Conservation (phyloP, 2,797 vertebrate species). For the Alauda arvensis region DNA sequence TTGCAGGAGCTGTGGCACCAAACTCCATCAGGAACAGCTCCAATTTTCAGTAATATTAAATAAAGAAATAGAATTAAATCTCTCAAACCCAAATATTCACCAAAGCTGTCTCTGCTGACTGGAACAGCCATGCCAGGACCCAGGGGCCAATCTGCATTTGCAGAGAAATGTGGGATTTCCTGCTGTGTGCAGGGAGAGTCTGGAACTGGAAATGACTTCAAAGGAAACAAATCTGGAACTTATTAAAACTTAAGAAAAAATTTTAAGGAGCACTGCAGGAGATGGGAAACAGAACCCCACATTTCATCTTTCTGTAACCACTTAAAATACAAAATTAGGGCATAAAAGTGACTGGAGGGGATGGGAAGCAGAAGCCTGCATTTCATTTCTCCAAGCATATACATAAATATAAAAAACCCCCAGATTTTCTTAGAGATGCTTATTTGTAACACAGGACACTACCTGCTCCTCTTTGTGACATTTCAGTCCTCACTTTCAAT, state of each 20-base stretch:
- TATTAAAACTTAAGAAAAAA: neutral
- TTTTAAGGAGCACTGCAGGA: neutral
- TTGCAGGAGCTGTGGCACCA: neutral
- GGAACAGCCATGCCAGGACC: neutral
- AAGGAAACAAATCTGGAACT: neutral
- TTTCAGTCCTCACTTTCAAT: neutral
- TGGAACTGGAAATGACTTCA: neutral
- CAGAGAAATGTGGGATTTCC: neutral
- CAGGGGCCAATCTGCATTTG: neutral
- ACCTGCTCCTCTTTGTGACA: neutral
- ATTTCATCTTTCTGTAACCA: neutral
- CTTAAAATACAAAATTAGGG: neutral
- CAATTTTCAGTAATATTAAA: neutral
- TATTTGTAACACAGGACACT: neutral
- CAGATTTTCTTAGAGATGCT: neutral
- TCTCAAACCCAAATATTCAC: neutral
- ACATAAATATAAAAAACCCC: rapidly evolving
- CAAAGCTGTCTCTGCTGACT: neutral
- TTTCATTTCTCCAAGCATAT: neutral
- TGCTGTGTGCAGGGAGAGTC: neutral
- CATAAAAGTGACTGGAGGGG: neutral
- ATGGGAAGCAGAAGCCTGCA: neutral
- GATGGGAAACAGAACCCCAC: neutral
- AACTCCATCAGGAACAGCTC: neutral
- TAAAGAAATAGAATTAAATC: neutral